Evolutionary conservation across 2,797 vertebrate species (phyloP), one percentile per base, ranked within the genome.

Genomic region (Setipinna tenuifilis): DNA sequence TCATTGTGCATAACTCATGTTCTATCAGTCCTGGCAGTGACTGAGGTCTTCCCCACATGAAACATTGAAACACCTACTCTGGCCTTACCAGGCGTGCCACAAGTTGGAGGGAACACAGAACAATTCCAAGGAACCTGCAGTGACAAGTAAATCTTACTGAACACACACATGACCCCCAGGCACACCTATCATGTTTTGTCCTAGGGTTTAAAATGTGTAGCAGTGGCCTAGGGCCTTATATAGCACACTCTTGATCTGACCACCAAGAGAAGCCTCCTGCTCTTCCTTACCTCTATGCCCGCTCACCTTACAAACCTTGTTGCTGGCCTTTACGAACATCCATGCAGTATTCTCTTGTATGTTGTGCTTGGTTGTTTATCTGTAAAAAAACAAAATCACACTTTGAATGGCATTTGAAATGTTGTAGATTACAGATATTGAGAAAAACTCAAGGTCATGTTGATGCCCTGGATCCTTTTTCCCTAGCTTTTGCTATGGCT

Each of bases 371-470:
- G 2, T 19, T 6, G 14, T 35, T 6, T 6, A 3, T 7, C 17
- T 35, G 28, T 35, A 41, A 41, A 41, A 17, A 75, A 19, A 75
- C 28, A 19, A 35, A 31, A 35, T 0, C 19, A 61, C 17, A 21
- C 14, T 44, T 10, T 21, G 35, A 44, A 35, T 9, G 71, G 31
- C 71, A 78, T 19, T 44, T 21, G 0, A 0, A 21, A 78, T 41
- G 17, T 17, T 44, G 2, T 14, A 78, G 31, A 35, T 78, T 14
- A 16, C 11, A 71, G 25, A 31, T 71, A 11, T 1, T 31, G 14
- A 14, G 65, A 78, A 44, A 44, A 78, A 41, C 31, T 78, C 71
- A 78, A 78, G 71, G 71, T 78, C 71, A 78, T 78, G 17, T 44
- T 17, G 14, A 2, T 31, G 65, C 65, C 65, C 25, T 10, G 5